Evolutionary conservation across 2,888 invertebrate genomes (phyloP), one percentile per base, ranked within the genome.

Genomic region (Hoplodrina ambigua): DNA sequence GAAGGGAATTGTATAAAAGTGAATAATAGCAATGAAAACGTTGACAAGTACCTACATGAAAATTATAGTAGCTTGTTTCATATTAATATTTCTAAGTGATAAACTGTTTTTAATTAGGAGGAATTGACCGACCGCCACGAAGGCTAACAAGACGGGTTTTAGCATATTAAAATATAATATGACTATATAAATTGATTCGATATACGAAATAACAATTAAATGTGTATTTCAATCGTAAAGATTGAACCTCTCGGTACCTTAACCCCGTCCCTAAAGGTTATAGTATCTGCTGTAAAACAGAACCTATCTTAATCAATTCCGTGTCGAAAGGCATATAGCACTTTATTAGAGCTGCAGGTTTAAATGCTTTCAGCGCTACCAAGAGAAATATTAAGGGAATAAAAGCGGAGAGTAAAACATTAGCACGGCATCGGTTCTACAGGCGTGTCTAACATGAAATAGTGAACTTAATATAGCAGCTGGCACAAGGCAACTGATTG

Each of bases 401-500:
- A 87, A 87, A 86, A 83, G 80, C 84, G 58, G 78, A 81, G 85
- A 85, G 85, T 84, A 78, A 80, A 87, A 85, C 84, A 88, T 89
- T 86, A 86, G 82, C 86, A 78, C 85, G 80, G 78, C 82, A 78
- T 82, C 73, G 79, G 81, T 72, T 77, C 72, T 85, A 86, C 86
- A 87, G 80, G 84, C 89, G 85, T 89, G 82, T 78, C 89, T 83
- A 87, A 88, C 79, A 75, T 85, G 86, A 87, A 84, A 85, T 85
- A 87, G 81, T 74, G 68, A 83, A 85, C 84, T 86, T 85, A 86
- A 84, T 86, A 85, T 80, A 80, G 67, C 67, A 73, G 61, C 37
- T 66, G 62, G 55, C 65, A 75, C 56, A 41, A 68, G 54, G 64
- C 69, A 65, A 69, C 57, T 64, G 68, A 76, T 73, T 56, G 64